Evolutionary conservation across 2,797 vertebrate genomes (phyloP), one percentile per base, ranked within the genome.

Genomic region (Xiphorhynchus erythropygius): DNA sequence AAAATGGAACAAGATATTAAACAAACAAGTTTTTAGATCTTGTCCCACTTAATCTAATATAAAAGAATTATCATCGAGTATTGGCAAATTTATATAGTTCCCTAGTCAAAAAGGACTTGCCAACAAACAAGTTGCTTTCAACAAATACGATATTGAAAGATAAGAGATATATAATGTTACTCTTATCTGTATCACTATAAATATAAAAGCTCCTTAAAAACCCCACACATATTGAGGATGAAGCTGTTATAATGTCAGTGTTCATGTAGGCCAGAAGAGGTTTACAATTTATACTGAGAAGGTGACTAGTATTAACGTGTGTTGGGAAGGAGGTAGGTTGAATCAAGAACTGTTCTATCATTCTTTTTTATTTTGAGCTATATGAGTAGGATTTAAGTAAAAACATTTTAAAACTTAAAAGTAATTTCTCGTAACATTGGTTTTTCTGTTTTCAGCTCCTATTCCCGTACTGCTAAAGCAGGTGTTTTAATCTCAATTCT

Each of bases 1-100:
- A 77, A 89, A 85, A 94, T 74, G 18, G 74, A 94, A 87, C 28
- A 87, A 76, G 74, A 87, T 71, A 46, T 67, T 83, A 73, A 56
- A 71, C 21, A 71, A 75, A 74, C 13, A 71, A n/a, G 9, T 47
- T 87, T 78, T 62, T 44, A 73, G 25, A 75, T 68, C 35, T 87
- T 87, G 47, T 55, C 32, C 28, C 39, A 75, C 42, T 63, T 89
- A 71, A 68, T 50, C 24, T 67, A 81, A 81, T 41, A 75, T 24
- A 30, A 37, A 70, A 76, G 64, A 19, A 16, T 28, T 50, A 62
- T 63, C 47, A 88, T 75, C 33, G 63, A 81, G 39, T 55, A 63
- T 35, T 63, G n/a, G 42, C 19, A 82, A 63, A 89, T 68, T 91
- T 65, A 75, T 56, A 79, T 32, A 84, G 57, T 16, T 62, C 32